These are phyloP conservation scores for Brachionus calyciflorus DNA, from an alignment of 1,140 invertebrate species.

Conservation along the genomic window DNA sequence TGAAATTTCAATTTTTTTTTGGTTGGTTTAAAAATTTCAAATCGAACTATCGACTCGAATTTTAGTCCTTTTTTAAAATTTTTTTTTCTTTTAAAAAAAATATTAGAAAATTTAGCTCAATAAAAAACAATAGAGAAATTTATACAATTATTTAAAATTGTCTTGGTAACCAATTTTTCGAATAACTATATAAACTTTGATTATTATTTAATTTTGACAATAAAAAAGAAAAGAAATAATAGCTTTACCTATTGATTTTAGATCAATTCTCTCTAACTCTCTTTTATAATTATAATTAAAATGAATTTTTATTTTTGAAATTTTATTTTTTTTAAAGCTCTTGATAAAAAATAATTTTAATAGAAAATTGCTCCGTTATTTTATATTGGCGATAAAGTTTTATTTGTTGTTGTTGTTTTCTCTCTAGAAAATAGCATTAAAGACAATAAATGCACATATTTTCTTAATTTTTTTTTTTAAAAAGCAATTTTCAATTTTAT, in stretches of 20 bases:
- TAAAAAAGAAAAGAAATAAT: too few species aligned
- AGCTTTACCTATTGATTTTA: too few species aligned
- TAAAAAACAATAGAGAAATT: neutral
- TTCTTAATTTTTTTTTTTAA: slow-evolving; percentile 2
- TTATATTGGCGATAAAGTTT: too few species aligned
- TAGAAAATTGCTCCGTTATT: too few species aligned
- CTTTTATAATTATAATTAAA: too few species aligned
- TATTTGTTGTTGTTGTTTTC: too few species aligned
- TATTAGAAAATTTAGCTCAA: neutral
- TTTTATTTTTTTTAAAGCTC: too few species aligned
- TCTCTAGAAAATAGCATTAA: too few species aligned
- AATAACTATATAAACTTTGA: slow-evolving; percentile 9
- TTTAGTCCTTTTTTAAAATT: slow-evolving; percentile 40
- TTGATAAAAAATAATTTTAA: too few species aligned
- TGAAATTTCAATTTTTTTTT: slow-evolving; percentile 34
- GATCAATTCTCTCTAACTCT: too few species aligned
- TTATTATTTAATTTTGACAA: too few species aligned
- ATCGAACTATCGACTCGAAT: slow-evolving; percentile 41
- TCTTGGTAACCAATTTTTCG: slow-evolving; percentile 8
- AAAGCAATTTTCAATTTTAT: neutral
- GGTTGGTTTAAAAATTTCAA: neutral
- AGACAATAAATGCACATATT: slow-evolving; percentile 25
- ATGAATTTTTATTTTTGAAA: too few species aligned
- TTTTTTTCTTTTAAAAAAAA: slow-evolving; percentile 1
- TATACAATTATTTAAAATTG: slow-evolving; percentile 13